Base-by-base conservation (phyloP, 2,797 vertebrate genomes). In the Antrozous pallidus region DNA sequence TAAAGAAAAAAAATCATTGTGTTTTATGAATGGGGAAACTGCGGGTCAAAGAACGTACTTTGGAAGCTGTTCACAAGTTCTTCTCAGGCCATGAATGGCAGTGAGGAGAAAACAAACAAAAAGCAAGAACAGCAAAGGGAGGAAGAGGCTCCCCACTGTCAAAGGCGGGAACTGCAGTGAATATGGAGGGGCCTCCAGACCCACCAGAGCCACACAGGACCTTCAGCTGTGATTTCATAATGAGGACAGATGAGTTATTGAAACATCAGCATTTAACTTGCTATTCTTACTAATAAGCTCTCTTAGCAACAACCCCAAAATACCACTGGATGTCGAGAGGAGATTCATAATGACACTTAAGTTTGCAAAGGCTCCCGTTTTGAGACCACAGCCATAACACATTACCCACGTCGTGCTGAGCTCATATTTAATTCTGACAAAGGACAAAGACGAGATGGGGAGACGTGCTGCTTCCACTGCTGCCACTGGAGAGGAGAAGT, bases 381-480 rank as follows among this genome's bases (percentile, higher is more conserved):
- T 77, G 95, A 73, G 93, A 87, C 65, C 93, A 88, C 93, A 96
- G 94, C 95, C 90, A 73, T 33, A 88, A 24, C 6, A 51, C 51
- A 90, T 96, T 88, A 51, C 16, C 86, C 18, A 0, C 1, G 22
- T 81, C 31, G 51, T 4, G 9, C 6, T 47, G 95, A 95, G 75
- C 88, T 84, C 58, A 7, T 45, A 0, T 42, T 71, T 96, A 96
- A 38, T 96, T 95, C 51, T 3, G 96, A 96, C 92, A 96, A 95
- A 96, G 95, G 89, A 77, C 94, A 95, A 95, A 95, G 81, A 22
- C 0, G 0, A 90, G 56, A 67, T 3, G 90, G 94, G 56, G 31
- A 82, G 92, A 81, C 82, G 28, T 87, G 88, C 24, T 90, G 42
- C 45, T 96, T 87, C 71, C 80, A 70, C 49, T 90, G 92, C 89